Base-by-base conservation (phyloP, 2,888 invertebrate genomes). In the Neuroscelio doddi region DNA sequence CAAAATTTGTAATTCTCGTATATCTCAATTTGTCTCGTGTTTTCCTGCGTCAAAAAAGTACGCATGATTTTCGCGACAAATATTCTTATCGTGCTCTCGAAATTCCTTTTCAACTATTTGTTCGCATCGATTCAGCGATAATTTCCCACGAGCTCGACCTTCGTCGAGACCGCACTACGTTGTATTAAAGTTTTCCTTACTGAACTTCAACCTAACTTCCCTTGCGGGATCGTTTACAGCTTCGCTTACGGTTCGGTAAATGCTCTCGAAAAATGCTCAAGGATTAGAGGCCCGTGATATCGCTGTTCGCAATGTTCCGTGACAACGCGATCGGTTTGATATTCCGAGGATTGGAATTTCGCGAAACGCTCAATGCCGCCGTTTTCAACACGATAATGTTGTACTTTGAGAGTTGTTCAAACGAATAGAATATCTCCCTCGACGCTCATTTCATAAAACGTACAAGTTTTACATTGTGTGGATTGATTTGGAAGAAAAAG, bases 201-300 rank as follows among this genome's bases (percentile, higher is more conserved):
- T 29, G 27, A 61, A 49, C 36, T 61, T 53, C 17, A 14, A 49
- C 16, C 41, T 9, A 41, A 49, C 42, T 61, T 16, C 34, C 52
- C 52, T 52, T 34, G 42, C 36, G 59, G 59, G 47, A 59, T 52
- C 52, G 59, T 51, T 51, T 58, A 46, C 45, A 45, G 46, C 26
- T 42, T 42, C 36, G 50, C 42, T 29, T 8, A 32, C 29, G 39
- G 32, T 34, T 36, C 42, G 47, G 34, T 39, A 34, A 59, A 59
- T 24, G 41, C 41, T 15, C 42, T 49, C 56, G 56, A 47, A 56
- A 56, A 56, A 47, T 49, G 42, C 10, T 27, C 47, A 14, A 29
- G 42, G 46, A 51, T 51, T 51, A 46, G 46, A 29, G 51, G 14
- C 32, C 42, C 27, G 49, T 49, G 49, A 49, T 49, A 49, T 42